phyloP scores from a whole-genome alignment of 1,140 invertebrate genomes.

The Aphis gossypii region DNA sequence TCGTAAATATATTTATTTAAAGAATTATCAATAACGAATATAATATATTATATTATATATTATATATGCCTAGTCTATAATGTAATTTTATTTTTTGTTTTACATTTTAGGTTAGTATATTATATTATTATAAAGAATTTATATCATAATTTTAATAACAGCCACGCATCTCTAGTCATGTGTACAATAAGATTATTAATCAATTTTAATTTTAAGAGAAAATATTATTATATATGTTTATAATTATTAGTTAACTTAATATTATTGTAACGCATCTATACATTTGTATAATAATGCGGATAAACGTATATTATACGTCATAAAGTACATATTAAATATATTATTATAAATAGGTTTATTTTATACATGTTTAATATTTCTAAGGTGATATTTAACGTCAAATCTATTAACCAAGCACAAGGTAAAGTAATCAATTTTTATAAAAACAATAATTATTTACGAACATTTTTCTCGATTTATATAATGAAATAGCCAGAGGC shows the following conservation, averaged over 20 bases:
- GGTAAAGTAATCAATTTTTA: conserved; percentile 55
- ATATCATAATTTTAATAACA: conserved; percentile 57
- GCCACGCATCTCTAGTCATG: conserved; percentile 55
- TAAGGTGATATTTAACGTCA: conserved; percentile 57
- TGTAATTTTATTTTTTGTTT: conserved; percentile 52
- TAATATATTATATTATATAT: conserved; percentile 1
- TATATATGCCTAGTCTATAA: conserved; percentile 54
- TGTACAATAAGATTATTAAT: conserved; percentile 57
- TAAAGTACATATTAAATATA: conserved; percentile 27
- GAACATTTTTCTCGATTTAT: conserved; percentile 49
- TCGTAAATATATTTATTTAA: conserved; percentile 28
- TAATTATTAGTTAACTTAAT: conserved; percentile 45
- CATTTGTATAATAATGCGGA: neutral
- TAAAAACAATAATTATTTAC: conserved; percentile 47
- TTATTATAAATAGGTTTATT: conserved; percentile 55
- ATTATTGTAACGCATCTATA: conserved; percentile 42
- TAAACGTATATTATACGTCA: conserved; percentile 14
- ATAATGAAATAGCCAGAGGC: conserved; percentile 46
- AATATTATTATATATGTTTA: conserved; percentile 45
- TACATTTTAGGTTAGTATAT: conserved; percentile 51
- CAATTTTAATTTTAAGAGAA: conserved; percentile 53
- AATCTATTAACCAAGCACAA: conserved; percentile 53
- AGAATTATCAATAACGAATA: conserved; percentile 38
- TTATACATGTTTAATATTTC: conserved; percentile 56
- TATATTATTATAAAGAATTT: conserved; percentile 56